phyloP scores from a whole-genome alignment of 2,888 invertebrate species.

The Chymomyza amoena region DNA sequence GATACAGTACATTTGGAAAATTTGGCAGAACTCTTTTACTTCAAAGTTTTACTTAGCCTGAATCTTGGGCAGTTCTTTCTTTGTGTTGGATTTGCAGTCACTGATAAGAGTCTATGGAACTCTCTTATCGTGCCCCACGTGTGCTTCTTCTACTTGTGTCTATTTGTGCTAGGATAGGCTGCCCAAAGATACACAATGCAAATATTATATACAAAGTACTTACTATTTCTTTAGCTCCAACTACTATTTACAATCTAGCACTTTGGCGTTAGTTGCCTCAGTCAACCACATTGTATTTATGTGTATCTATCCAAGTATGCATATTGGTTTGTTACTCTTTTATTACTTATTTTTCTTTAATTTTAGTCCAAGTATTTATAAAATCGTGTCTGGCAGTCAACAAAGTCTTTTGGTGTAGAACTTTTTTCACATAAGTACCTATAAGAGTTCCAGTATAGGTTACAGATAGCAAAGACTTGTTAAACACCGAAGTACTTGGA shows the following conservation, averaged over 20 bases:
- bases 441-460: neutral
- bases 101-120: conserved; percentile 2
- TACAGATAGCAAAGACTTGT: neutral
- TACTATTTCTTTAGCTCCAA: too few species aligned
- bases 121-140: conserved; percentile 23
- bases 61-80: neutral
- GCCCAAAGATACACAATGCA: conserved; percentile 36
- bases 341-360: neutral
- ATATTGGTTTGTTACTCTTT: too few species aligned
- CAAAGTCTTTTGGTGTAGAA: neutral
- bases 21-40: neutral
- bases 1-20: neutral
- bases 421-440: neutral
- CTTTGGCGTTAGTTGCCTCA: neutral
- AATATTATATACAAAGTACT: conserved; percentile 20
- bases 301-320: too few species aligned
- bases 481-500: too few species aligned
- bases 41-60: neutral
- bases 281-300: conserved; percentile 5
- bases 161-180: neutral
- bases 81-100: conserved; percentile 6
- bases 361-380: neutral
- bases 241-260: too few species aligned
- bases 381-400: neutral
- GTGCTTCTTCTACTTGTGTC: neutral